phyloP scores from a whole-genome alignment of 92 coral and sea anemone species.

The Actinernus sp. region DNA sequence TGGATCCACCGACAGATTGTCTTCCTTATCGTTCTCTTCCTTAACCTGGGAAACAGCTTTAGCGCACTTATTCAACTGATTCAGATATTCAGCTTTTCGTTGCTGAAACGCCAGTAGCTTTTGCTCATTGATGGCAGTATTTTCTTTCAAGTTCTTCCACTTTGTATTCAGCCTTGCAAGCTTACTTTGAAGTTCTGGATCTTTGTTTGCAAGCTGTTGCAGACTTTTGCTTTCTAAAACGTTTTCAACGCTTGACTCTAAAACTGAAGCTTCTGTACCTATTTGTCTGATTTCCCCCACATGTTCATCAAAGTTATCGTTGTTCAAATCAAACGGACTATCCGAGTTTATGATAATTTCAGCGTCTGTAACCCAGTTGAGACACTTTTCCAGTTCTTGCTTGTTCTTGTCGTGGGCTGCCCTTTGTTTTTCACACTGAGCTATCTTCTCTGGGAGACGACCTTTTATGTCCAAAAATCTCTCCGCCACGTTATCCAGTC shows the following conservation, averaged over 20 bases:
- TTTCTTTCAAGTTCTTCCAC: slow-evolving; percentile 12
- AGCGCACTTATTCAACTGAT: slow-evolving; percentile 7
- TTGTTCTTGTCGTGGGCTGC: slow-evolving; percentile 20
- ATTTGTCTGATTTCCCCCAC: slow-evolving; percentile 13
- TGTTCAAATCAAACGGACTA: slow-evolving; percentile 6
- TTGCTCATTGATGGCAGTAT: slow-evolving; percentile 19
- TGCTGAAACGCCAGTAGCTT: not conserved
- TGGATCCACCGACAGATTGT: slow-evolving; percentile 1
- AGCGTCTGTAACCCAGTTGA: slow-evolving; percentile 56
- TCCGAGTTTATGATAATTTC: slow-evolving; percentile 24
- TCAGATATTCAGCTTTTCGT: slow-evolving; percentile 2
- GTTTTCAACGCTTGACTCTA: slow-evolving; percentile 7
- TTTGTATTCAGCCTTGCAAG: slow-evolving; percentile 1
- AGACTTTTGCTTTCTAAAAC: slow-evolving; percentile 16
- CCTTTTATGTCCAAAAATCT: slow-evolving; percentile 7
- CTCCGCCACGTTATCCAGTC: slow-evolving; percentile 13
- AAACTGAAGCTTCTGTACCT: slow-evolving; percentile 8
- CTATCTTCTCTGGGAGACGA: slow-evolving; percentile 26
- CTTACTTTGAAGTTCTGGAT: not conserved
- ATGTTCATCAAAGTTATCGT: slow-evolving; percentile 8
- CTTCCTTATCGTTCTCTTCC: not conserved
- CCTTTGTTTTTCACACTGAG: slow-evolving; percentile 26
- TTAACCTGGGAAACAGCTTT: not conserved
- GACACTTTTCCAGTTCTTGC: slow-evolving; percentile 43
- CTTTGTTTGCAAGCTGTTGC: slow-evolving; percentile 1